Evolutionary conservation across 2,113 vertebrate genomes (phyloP), one percentile per base, ranked within the genome.

Genomic region (Amia ocellicauda): DNA sequence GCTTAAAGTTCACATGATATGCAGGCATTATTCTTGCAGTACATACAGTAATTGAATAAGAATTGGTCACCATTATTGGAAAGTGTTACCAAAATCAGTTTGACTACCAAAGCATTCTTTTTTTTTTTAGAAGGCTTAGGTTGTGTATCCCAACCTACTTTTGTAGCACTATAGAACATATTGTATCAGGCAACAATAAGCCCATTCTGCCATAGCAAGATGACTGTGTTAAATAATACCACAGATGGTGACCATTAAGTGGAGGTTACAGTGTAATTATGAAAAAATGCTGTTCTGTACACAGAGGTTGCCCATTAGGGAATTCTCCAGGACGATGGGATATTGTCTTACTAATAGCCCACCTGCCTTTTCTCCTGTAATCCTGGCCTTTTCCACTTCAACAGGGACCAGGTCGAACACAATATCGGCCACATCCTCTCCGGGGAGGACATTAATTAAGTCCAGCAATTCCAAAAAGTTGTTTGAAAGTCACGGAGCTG

Each of bases 401-500:
- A 67, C 65, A 47, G 17, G 14, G 52, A 42, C 68, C 66, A 49
- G 59, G 27, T 19, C 28, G 29, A 58, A 56, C 63, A 67, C 72
- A 71, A 67, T 45, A 8, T 24, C 2, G 9, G 1, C 1, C 53
- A 11, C 16, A 3, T 9, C 9, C 3, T 17, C 55, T 31, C 27
- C 13, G 3, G 8, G 45, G 29, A 62, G 56, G 63, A 29, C 24
- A 11, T 5, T 7, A 36, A 36, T 36, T 36, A 36, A 36, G 45
- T 59, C 7, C 27, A 20, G 68, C 62, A 60, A 41, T 31, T 59
- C 55, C 65, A 62, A 70, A n/a, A 75, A 76, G 79, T 72, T 63
- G 65, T 80, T 70, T 79, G 60, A 75, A 84, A 83, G 82, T 77
- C 78, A 72, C 13, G 41, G 29, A 28, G 42, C 55, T 66, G 52